Percentiles rank a stretch among this genome's conserved stretches.
Conservation (phyloP, 1,140 invertebrate genomes). For the Drosophila gunungcola region DNA sequence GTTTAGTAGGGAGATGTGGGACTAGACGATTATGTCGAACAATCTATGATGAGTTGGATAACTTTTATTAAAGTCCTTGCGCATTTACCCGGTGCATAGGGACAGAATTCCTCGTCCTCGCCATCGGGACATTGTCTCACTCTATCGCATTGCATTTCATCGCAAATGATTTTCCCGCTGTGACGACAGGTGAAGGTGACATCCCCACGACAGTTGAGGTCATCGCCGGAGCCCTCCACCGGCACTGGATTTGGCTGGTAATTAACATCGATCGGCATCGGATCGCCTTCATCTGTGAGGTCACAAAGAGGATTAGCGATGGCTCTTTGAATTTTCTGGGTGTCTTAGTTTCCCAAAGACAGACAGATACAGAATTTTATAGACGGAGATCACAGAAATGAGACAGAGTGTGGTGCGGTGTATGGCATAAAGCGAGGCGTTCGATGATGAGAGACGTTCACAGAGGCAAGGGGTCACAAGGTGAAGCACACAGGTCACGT, state of each 20-base stretch:
- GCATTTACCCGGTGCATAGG: conserved; percentile 47
- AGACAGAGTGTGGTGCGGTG: conserved; percentile 9
- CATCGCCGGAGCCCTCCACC: conserved; percentile 60
- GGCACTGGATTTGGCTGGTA: background rate
- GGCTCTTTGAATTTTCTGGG: background rate
- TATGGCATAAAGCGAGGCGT: background rate
- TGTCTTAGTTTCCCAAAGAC: background rate
- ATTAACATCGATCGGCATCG: fast-evolving
- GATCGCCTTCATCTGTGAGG: conserved; percentile 19
- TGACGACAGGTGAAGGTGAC: conserved; percentile 85
- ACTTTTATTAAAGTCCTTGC: background rate
- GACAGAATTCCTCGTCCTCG: conserved; percentile 59
- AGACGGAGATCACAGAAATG: conserved; percentile 27
- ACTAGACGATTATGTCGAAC: background rate
- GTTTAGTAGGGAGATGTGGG: conserved; percentile 1
- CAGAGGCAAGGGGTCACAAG: background rate
- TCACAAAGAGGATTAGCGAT: conserved; percentile 21
- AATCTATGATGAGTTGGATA: conserved; percentile 1
- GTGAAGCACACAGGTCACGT: background rate
- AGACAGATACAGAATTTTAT: conserved; percentile 1
- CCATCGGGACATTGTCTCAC: conserved; percentile 77
- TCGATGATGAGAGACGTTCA: conserved; percentile 15
- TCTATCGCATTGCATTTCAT: conserved; percentile 87
- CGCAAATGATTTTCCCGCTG: conserved; percentile 84
- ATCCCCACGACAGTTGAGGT: conserved; percentile 85